phyloP scores from a whole-genome alignment of 2,888 invertebrate species.

The Drosophila pseudotalamancana region DNA sequence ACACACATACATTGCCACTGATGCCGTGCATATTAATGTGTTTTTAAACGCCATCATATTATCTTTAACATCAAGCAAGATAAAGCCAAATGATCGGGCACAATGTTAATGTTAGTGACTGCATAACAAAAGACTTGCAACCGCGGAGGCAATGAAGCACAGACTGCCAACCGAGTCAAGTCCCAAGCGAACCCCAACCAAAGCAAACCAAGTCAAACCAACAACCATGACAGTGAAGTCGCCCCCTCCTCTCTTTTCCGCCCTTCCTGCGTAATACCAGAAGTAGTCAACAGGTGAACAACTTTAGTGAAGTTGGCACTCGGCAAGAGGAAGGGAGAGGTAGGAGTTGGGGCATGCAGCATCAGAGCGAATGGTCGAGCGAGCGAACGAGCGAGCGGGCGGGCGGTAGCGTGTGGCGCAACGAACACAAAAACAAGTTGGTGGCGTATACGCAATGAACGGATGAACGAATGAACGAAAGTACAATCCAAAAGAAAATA shows the following conservation, averaged over 20 bases:
- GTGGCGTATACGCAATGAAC: conserved; percentile 63
- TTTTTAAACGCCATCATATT: conserved; percentile 41
- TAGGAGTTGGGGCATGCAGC: too few relatives aligned
- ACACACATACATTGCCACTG: not conserved
- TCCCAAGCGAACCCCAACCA: conserved; percentile 1
- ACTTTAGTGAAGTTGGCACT: conserved; percentile 43
- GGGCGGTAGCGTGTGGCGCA: conserved; percentile 34
- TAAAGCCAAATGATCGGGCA: conserved; percentile 16
- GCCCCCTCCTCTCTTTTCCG: conserved; percentile 5
- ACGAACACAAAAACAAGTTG: conserved; percentile 50
- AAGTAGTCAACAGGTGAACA: conserved; percentile 75
- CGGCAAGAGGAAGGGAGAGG: too few relatives aligned
- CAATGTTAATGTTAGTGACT: conserved; percentile 54
- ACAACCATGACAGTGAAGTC: conserved; percentile 65
- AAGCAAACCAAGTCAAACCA: conserved; percentile 22
- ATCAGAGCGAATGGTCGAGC: not conserved
- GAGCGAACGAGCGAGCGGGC: conserved; percentile 8
- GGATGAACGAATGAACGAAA: conserved; percentile 75
- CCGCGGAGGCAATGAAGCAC: conserved; percentile 48
- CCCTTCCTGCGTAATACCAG: conserved; percentile 70
- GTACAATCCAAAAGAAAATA: conserved; percentile 66
- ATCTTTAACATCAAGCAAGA: conserved; percentile 22
- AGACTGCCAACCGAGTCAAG: conserved; percentile 7
- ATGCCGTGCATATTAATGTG: conserved; percentile 45
- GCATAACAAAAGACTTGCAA: conserved; percentile 71